Base-by-base conservation (phyloP, 2,888 invertebrate genomes). In the Heliothis peltigera region DNA sequence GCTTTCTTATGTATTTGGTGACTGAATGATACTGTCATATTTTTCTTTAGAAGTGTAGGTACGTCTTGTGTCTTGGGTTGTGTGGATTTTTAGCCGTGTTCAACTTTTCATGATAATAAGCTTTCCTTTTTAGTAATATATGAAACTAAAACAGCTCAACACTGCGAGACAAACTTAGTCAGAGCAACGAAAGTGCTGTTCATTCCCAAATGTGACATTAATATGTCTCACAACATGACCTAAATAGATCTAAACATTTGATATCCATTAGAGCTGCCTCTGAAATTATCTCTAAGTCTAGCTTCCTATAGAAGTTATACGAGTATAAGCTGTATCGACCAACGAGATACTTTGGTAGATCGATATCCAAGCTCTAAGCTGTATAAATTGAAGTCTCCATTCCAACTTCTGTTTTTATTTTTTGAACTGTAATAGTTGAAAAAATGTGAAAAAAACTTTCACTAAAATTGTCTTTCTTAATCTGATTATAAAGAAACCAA, bases 231-330 rank as follows among this genome's bases (percentile, higher is more conserved):
- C n/a, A 25, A 56, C 43, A 39, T 58, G 52, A 70, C 58, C 51
- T 63, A 63, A 12, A 70, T 70, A 63, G 52, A 48, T 62, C n/a
- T 21, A 47, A 59, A 70, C 52, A 72, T 70, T 72, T 22, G 22
- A 70, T 48, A 75, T 59, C 64, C 51, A 63, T 70, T 63, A 75
- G 76, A 58, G 46, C 4, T 74, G 7, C 22, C 19, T 19, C 51
- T 44, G 52, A 59, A 69, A 49, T 63, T 63, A 74, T 60, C 56
- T 66, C 1, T 12, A 18, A 58, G 46, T 39, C 42, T 19, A 63
- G 51, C 48, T 61, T 35, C 47, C 43, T 47, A 15, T 42, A 35
- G 15, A 75, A 61, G 48, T 67, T 55, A n/a, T n/a, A n/a, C n/a
- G n/a, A n/a, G n/a, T n/a, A n/a, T n/a, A n/a, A n/a, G n/a, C 2